Conservation (phyloP, 2,797 vertebrate genomes). For the Momotus momota region DNA sequence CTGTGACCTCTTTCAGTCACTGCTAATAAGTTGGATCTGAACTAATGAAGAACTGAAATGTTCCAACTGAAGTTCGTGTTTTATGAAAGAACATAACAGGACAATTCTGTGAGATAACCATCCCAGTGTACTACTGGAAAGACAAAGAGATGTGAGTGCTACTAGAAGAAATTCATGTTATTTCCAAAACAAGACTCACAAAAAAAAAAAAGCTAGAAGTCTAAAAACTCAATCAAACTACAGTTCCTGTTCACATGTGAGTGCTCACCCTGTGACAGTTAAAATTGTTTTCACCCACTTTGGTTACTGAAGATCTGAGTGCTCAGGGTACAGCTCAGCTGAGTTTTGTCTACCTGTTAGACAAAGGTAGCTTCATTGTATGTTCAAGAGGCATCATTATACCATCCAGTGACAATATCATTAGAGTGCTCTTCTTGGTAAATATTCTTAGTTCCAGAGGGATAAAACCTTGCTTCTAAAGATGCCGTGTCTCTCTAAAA, state of each 20-base stretch:
- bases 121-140: not conserved
- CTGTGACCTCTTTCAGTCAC: not conserved
- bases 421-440: not conserved
- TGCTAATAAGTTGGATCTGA: not conserved
- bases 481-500: not conserved
- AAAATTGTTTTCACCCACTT: not conserved
- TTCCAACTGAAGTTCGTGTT: not conserved
- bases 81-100: fast-evolving
- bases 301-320: not conserved
- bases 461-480: not conserved
- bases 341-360: not conserved
- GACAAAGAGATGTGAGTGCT: not conserved
- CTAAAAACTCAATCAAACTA: not conserved
- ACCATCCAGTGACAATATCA: not conserved
- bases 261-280: not conserved
- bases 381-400: not conserved
- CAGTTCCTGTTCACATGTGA: not conserved
- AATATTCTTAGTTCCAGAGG: not conserved
- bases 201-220: not conserved
- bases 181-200: not conserved
- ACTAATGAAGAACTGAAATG: not conserved
- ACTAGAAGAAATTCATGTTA: not conserved
- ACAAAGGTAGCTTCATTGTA: not conserved
- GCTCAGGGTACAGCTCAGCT: not conserved
- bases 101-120: not conserved